These are phyloP conservation scores for Heterodera schachtii DNA, from an alignment of 1,140 invertebrate genomes.

Conservation along the genomic window DNA sequence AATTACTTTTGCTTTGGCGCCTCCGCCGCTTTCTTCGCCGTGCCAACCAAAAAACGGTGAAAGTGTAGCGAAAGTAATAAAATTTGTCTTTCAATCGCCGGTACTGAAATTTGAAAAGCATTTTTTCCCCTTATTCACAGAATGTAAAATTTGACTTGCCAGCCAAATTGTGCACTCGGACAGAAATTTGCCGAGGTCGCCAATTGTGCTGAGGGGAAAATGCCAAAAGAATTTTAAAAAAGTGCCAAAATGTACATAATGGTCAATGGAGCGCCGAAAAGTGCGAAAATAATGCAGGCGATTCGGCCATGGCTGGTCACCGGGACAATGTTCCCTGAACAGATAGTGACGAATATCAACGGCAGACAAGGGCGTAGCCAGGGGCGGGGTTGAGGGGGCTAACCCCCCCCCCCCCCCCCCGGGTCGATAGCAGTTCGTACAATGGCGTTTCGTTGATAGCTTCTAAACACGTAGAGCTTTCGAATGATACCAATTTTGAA, in stretches of 20 bases:
- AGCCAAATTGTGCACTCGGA: constrained; percentile 65
- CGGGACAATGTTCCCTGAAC: constrained; percentile 75
- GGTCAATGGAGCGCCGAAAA: constrained; percentile 68
- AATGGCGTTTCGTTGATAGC: too few relatives aligned
- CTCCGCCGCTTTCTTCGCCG: neutral
- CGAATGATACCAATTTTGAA: too few relatives aligned
- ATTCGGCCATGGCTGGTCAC: constrained; percentile 68
- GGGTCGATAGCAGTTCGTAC: too few relatives aligned
- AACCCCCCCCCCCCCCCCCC: too few relatives aligned
- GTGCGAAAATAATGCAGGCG: constrained; percentile 69
- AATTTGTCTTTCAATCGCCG: constrained; percentile 11
- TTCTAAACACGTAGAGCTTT: too few relatives aligned
- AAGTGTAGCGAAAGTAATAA: constrained; percentile 16
- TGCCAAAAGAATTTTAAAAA: neutral
- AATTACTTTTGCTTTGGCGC: constrained; percentile 12
- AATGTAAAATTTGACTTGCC: constrained; percentile 12
- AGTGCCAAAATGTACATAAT: constrained; percentile 10
- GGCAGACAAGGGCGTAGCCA: too few relatives aligned
- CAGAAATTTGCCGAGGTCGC: constrained; percentile 65
- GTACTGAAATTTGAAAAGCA: constrained; percentile 18
- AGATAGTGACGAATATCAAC: neutral
- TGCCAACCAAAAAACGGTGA: constrained; percentile 10
- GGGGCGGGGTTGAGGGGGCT: too few relatives aligned
- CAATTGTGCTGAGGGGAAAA: constrained; percentile 70
- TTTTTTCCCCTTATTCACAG: neutral